phyloP scores from a whole-genome alignment of 2,888 invertebrate genomes.

The Scaptomyza reducta region DNA sequence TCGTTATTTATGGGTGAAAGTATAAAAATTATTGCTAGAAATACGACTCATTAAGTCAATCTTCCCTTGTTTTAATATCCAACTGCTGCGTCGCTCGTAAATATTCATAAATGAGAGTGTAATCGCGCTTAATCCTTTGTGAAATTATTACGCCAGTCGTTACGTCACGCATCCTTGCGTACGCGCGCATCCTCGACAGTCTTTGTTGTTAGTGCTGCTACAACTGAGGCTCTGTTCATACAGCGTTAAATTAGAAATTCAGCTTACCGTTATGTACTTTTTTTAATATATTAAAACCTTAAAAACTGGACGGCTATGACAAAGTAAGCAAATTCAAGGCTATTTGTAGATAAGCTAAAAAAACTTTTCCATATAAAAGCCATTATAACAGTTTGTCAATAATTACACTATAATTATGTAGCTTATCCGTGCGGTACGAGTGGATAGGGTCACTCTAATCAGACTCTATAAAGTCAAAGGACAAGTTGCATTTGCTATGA shows the following conservation, averaged over 20 bases:
- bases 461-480: background rate
- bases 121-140: constrained; percentile 78
- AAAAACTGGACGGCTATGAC: constrained; percentile 53
- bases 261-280: constrained; percentile 36
- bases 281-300: constrained; percentile 59
- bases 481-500: constrained; percentile 16
- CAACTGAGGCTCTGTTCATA: constrained; percentile 46
- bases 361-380: constrained; percentile 12
- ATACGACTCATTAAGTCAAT: constrained; percentile 22
- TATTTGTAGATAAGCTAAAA: constrained; percentile 22
- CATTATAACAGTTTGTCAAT: constrained; percentile 1
- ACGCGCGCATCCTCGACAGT: constrained; percentile 25
- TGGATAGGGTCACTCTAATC: background rate
- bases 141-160: constrained; percentile 69
- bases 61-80: constrained; percentile 44
- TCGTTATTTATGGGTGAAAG: constrained; percentile 50
- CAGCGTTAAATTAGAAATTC: constrained; percentile 73
- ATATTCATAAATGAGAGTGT: constrained; percentile 76
- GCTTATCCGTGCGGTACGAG: constrained; percentile 14
- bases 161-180: constrained; percentile 46
- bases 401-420: constrained; percentile 45
- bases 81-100: constrained; percentile 61
- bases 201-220: constrained; percentile 14
- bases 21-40: constrained; percentile 12
- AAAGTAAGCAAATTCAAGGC: constrained; percentile 26